phyloP scores from a whole-genome alignment of 2,888 invertebrate species.

The Dicranocentrus wangi region DNA sequence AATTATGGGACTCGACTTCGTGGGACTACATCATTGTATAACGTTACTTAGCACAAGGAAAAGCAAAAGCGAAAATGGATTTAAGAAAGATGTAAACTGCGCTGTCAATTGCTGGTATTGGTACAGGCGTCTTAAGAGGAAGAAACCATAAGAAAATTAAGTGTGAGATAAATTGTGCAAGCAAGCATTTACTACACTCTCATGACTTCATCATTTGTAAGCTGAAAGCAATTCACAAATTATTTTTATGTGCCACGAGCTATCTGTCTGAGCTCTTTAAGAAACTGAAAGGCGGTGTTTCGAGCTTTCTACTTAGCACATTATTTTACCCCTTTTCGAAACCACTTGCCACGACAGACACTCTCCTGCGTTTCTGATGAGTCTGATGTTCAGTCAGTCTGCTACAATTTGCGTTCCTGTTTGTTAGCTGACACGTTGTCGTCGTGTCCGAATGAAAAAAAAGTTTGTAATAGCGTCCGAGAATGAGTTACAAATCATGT shows the following conservation, averaged over 20 bases:
- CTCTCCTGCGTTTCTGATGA: too few relatives aligned
- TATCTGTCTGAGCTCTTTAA: slow-evolving; percentile 16
- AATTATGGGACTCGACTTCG: too few relatives aligned
- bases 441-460: slow-evolving; percentile 7
- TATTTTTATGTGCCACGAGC: slow-evolving; percentile 38
- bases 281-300: slow-evolving; percentile 29
- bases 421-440: not conserved
- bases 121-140: not conserved
- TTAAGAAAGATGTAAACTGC: not conserved
- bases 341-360: not conserved
- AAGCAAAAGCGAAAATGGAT: not conserved
- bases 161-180: slow-evolving; percentile 7
- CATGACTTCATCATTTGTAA: slow-evolving; percentile 29
- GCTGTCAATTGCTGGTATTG: slow-evolving; percentile 2
- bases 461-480: not conserved
- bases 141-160: slow-evolving; percentile 1
- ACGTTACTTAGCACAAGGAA: too few relatives aligned
- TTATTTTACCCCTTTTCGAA: slow-evolving; percentile 11
- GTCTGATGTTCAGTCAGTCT: too few relatives aligned
- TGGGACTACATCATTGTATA: too few relatives aligned
- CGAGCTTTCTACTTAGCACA: slow-evolving; percentile 35
- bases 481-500: slow-evolving; percentile 25
- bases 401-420: not conserved
- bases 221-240: not conserved
- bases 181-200: slow-evolving; percentile 10